Percentiles rank a stretch among this genome's conserved stretches.
phyloP scores from a whole-genome alignment of 2,888 invertebrate species.

The Crioceris asparagi region DNA sequence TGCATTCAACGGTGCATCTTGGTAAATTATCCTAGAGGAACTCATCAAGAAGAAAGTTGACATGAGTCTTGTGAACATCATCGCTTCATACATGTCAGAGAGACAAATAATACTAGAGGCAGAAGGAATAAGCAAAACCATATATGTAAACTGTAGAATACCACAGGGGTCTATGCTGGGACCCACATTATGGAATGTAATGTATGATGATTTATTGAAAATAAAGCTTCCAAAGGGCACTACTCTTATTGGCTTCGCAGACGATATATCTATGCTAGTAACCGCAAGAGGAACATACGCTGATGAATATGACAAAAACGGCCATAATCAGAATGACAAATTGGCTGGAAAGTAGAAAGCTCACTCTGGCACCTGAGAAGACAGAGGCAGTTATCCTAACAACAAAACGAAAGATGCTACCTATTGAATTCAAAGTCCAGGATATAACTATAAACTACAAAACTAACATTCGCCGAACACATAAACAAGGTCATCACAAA shows the following conservation, averaged over 20 bases:
- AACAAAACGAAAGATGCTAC: neutral
- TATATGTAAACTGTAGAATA: slow-evolving; percentile 6
- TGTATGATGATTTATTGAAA: slow-evolving; percentile 6
- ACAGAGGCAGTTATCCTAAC: neutral
- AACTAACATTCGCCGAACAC: slow-evolving; percentile 1
- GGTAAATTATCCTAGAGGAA: slow-evolving; percentile 6
- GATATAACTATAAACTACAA: neutral
- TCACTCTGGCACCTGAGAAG: neutral
- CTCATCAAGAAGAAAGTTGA: slow-evolving; percentile 7
- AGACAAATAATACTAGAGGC: slow-evolving; percentile 3
- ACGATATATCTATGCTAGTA: slow-evolving; percentile 5
- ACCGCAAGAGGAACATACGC: no score
- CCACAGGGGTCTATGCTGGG: slow-evolving; percentile 12
- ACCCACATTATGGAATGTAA: slow-evolving; percentile 8
- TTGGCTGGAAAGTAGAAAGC: neutral
- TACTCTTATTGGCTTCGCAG: slow-evolving; percentile 7
- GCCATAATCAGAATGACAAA: neutral
- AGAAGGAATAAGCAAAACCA: neutral
- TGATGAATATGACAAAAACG: no score
- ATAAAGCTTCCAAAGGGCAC: slow-evolving; percentile 4
- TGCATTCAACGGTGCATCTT: slow-evolving; percentile 4
- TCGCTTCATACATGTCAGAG: slow-evolving; percentile 5
- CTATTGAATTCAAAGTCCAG: neutral
- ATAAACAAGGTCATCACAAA: neutral
- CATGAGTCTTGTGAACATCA: slow-evolving; percentile 7